Conservation (phyloP, 2,113 vertebrate species). For the Galeopterus variegatus region DNA sequence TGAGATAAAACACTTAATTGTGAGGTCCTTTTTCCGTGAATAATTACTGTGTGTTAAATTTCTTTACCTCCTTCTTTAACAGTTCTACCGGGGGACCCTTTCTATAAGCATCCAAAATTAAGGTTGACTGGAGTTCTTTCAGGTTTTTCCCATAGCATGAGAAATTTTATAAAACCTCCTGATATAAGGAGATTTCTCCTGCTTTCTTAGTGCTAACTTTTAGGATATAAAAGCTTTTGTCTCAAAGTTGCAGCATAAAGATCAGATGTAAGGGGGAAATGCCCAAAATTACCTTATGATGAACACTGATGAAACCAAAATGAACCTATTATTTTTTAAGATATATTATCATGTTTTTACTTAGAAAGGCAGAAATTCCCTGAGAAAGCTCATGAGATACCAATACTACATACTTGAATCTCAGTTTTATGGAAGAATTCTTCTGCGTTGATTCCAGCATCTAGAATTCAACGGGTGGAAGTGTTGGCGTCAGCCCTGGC, state of each 20-base stretch:
- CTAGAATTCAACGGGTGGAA: not conserved
- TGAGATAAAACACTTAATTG: not conserved
- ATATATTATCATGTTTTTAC: not conserved
- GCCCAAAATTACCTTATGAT: not conserved
- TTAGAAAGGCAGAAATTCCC: not conserved
- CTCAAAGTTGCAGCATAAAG: not conserved
- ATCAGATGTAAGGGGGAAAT: not conserved
- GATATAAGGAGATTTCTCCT: not conserved
- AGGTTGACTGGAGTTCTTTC: not conserved
- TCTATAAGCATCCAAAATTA: not conserved
- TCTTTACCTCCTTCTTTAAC: not conserved
- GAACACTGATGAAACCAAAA: not conserved
- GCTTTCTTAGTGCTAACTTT: not conserved
- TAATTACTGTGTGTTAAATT: not conserved
- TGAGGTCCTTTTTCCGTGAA: not conserved
- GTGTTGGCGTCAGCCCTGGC: fast-evolving
- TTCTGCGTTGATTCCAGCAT: not conserved
- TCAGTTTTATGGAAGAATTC: not conserved
- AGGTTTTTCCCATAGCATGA: too few species aligned
- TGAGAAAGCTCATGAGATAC: not conserved
- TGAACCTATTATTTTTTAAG: not conserved
- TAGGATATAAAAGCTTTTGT: not conserved
- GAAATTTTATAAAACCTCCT: not conserved
- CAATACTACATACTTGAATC: too few species aligned
- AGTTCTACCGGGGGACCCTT: not conserved